Percentiles rank a stretch among this genome's conserved stretches.
Conservation (phyloP, 1,140 invertebrate genomes). For the Prorops nasuta region DNA sequence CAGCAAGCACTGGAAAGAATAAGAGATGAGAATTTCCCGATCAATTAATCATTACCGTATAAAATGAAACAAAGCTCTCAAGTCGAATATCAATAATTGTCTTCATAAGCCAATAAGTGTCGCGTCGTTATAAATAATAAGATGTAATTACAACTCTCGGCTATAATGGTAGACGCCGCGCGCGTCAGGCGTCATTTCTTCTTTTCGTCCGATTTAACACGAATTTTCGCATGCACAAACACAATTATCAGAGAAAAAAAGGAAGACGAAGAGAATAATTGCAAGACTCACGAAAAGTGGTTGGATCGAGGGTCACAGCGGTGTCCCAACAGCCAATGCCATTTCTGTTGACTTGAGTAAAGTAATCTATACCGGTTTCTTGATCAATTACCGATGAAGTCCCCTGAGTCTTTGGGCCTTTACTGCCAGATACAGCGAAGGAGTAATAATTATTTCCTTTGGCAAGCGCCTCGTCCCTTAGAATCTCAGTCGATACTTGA, state of each 20-base stretch:
- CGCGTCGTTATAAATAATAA: background rate
- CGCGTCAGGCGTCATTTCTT: too few species aligned
- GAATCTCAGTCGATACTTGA: conserved; percentile 66
- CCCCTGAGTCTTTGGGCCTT: conserved; percentile 61
- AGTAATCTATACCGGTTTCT: conserved; percentile 63
- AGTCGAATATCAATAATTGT: too few species aligned
- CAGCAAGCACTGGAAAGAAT: conserved; percentile 37
- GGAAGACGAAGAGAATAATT: too few species aligned
- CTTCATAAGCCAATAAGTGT: background rate
- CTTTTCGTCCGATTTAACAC: too few species aligned
- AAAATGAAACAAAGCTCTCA: too few species aligned
- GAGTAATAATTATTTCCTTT: conserved; percentile 34
- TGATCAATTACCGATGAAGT: conserved; percentile 61
- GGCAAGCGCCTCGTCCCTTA: conserved; percentile 68
- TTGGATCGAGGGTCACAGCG: conserved; percentile 55
- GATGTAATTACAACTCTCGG: background rate
- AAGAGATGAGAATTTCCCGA: conserved; percentile 3
- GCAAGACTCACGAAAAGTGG: conserved; percentile 43
- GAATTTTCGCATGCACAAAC: too few species aligned
- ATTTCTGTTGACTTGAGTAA: conserved; percentile 65
- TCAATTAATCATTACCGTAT: too few species aligned
- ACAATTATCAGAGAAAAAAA: too few species aligned
- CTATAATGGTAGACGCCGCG: too few species aligned
- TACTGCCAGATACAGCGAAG: conserved; percentile 60
- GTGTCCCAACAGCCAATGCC: conserved; percentile 73